Evolutionary conservation across 2,888 invertebrate genomes (phyloP).

Genomic region (Isoperla grammatica): DNA sequence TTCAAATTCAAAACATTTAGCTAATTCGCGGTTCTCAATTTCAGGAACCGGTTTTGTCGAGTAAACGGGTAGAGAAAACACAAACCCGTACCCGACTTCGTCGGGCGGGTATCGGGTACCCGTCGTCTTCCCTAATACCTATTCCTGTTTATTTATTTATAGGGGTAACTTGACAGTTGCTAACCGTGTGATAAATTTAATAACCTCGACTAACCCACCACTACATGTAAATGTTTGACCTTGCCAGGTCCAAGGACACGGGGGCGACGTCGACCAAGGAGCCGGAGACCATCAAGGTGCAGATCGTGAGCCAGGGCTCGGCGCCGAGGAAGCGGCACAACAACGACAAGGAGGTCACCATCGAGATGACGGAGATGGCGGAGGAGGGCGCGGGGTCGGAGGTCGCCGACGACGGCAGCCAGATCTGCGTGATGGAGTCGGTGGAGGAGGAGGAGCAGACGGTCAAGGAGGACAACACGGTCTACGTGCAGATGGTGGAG

Average conservation of each 20-base stretch:
- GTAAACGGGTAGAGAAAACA: too few relatives aligned
- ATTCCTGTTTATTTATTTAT: too few relatives aligned
- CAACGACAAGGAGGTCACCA: slow-evolving; percentile 7
- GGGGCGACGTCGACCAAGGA: slow-evolving; percentile 4
- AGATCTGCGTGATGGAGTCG: background rate
- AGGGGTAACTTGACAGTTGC: too few relatives aligned
- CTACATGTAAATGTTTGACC: too few relatives aligned
- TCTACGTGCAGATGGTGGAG: slow-evolving; percentile 35
- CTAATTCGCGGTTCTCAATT: too few relatives aligned
- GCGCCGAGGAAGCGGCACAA: background rate
- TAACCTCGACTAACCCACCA: too few relatives aligned
- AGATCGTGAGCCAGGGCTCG: slow-evolving; percentile 7
- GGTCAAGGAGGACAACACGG: slow-evolving; percentile 27
- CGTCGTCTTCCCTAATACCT: too few relatives aligned
- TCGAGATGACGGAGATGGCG: background rate
- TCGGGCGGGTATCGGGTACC: too few relatives aligned
- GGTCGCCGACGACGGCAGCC: background rate
- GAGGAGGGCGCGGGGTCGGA: background rate
- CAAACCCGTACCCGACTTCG: too few relatives aligned
- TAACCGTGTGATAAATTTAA: too few relatives aligned
- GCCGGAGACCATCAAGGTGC: slow-evolving; percentile 4
- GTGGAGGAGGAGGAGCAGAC: background rate
- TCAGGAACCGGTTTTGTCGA: too few relatives aligned
- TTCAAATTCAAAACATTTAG: too few relatives aligned
- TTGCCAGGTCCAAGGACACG: background rate